phyloP scores from a whole-genome alignment of 2,113 vertebrate genomes.

The Halcyon senegalensis region DNA sequence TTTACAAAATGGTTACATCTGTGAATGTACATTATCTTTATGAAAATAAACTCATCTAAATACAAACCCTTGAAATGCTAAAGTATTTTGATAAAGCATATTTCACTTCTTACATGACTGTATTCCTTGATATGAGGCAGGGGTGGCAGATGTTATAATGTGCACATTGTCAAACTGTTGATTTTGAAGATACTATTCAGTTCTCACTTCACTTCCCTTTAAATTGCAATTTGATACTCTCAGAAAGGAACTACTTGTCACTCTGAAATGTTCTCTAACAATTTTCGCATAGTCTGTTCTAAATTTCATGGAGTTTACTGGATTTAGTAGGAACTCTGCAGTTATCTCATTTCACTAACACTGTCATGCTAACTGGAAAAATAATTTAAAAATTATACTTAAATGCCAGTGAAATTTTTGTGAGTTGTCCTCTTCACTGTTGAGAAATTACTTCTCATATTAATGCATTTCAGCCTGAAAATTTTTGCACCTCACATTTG shows the following conservation, averaged over 20 bases:
- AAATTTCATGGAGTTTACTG: not conserved
- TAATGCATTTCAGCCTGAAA: not conserved
- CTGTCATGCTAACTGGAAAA: not conserved
- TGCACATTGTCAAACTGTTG: not conserved
- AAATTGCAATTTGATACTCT: not conserved
- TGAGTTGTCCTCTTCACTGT: not conserved
- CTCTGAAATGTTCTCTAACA: not conserved
- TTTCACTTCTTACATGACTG: not conserved
- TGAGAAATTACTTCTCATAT: not conserved
- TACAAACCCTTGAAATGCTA: conserved; percentile 17
- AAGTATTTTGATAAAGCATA: not conserved
- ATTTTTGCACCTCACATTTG: not conserved
- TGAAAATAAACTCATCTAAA: conserved; percentile 66
- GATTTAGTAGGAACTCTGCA: not conserved
- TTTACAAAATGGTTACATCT: conserved; percentile 13
- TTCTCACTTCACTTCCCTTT: not conserved
- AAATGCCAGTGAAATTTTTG: not conserved
- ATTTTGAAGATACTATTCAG: not conserved
- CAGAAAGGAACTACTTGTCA: not conserved
- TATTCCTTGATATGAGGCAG: not conserved
- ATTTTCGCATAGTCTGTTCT: not conserved
- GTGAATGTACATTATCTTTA: conserved; percentile 37
- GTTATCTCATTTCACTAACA: not conserved
- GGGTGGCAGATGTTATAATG: not conserved
- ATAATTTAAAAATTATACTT: too few species aligned